phyloP scores from a whole-genome alignment of 2,888 invertebrate genomes.

The Rhingia rostrata region DNA sequence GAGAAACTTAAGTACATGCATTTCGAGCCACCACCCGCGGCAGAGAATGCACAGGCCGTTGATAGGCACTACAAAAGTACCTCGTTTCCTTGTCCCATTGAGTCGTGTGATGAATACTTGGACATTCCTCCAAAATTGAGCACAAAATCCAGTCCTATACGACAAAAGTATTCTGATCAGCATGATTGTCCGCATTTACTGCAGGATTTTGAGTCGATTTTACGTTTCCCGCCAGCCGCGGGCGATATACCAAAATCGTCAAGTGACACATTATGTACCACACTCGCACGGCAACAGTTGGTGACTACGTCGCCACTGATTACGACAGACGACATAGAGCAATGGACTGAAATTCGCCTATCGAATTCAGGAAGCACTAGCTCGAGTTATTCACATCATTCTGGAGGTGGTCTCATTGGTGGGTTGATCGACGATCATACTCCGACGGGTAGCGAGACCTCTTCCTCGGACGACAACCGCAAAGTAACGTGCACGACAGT shows the following conservation, averaged over 20 bases:
- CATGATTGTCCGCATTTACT: conserved; percentile 82
- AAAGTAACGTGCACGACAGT: conserved; percentile 83
- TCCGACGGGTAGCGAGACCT: conserved; percentile 80
- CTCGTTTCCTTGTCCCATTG: conserved; percentile 77
- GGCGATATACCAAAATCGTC: conserved; percentile 67
- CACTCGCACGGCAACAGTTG: conserved; percentile 49
- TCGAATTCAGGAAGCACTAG: conserved; percentile 83
- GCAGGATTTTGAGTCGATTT: conserved; percentile 81
- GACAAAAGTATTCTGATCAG: conserved; percentile 79
- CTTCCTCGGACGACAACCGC: conserved; percentile 81
- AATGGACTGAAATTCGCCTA: conserved; percentile 83
- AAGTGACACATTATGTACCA: conserved; percentile 51
- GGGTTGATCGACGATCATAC: conserved; percentile 79
- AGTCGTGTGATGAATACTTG: conserved; percentile 81
- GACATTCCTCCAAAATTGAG: conserved; percentile 81
- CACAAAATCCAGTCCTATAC: conserved; percentile 80
- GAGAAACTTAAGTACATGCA: conserved; percentile 79
- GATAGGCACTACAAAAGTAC: conserved; percentile 25
- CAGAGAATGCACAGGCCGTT: conserved; percentile 22
- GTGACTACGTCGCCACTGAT: conserved; percentile 60
- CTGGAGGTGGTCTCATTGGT: conserved; percentile 69
- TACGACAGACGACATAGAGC: conserved; percentile 81
- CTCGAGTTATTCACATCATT: conserved; percentile 82
- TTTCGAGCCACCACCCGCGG: conserved; percentile 39
- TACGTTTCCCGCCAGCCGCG: conserved; percentile 79